Evolutionary conservation across 2,113 vertebrate genomes (phyloP).

Genomic region (Mystacornis crossleyi): DNA sequence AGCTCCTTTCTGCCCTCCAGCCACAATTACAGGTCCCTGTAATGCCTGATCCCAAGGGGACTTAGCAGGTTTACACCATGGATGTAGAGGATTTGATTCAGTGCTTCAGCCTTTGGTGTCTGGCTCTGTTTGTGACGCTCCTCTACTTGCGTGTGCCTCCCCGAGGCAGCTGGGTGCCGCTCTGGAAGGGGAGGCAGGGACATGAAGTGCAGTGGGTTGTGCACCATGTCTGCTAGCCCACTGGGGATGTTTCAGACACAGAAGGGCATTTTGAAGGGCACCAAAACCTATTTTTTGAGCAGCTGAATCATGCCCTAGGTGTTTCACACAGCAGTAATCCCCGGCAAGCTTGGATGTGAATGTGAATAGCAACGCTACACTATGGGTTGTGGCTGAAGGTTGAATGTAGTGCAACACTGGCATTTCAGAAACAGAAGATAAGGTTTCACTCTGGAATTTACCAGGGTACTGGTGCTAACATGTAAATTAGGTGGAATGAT

Average conservation of each 20-base stretch:
- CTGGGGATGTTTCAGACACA: neutral
- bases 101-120: neutral
- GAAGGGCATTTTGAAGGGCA: neutral
- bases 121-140: accelerated
- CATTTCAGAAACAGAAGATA: conserved; percentile 10
- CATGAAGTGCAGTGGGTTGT: accelerated
- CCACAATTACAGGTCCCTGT: neutral
- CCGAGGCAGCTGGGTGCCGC: accelerated
- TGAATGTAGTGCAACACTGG: neutral
- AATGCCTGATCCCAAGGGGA: neutral
- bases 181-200: neutral
- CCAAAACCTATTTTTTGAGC: neutral
- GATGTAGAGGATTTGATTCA: neutral
- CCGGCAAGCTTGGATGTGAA: neutral
- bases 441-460: conserved; percentile 17
- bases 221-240: neutral
- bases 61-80: neutral
- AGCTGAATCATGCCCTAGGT: neutral
- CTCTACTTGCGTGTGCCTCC: neutral
- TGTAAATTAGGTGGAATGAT: conserved; percentile 2
- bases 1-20: neutral
- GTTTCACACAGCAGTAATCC: neutral
- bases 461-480: neutral
- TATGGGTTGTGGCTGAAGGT: neutral
- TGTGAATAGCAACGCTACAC: accelerated